These are phyloP conservation scores for Patiria pectinifera DNA, from an alignment of 53 echinoderm and acorn worm genomes.

Conservation along the genomic window DNA sequence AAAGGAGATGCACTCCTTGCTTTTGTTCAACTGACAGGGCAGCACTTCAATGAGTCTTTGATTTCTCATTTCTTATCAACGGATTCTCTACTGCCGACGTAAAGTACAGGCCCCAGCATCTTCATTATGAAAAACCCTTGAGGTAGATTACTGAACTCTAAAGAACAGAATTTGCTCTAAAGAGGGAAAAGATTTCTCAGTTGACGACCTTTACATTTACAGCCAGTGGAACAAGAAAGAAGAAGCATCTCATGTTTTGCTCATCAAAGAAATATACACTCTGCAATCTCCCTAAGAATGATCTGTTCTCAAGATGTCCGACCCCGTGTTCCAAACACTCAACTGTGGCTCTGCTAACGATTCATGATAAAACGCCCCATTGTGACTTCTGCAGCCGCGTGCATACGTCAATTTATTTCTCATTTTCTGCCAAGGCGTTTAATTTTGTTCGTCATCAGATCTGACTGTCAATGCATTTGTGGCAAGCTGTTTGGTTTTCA, in stretches of 20 bases:
- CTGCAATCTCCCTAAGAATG: background rate
- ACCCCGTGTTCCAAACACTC: background rate
- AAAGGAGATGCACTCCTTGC: background rate
- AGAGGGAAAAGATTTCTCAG: background rate
- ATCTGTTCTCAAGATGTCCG: constrained; percentile 14
- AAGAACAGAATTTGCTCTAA: background rate
- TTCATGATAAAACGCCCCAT: background rate
- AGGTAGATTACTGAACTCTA: background rate
- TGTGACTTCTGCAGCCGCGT: background rate
- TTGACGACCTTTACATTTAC: background rate
- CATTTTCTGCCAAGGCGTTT: background rate
- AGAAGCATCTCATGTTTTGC: background rate
- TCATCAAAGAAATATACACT: background rate
- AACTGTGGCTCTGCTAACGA: background rate
- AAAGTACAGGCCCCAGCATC: background rate
- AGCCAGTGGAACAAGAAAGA: background rate
- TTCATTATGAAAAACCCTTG: constrained; percentile 1
- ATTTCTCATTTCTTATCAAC: background rate
- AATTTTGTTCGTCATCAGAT: constrained; percentile 17
- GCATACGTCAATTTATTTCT: background rate
- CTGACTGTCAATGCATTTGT: background rate
- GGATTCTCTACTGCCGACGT: background rate
- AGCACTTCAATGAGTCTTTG: background rate
- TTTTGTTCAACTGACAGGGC: background rate
- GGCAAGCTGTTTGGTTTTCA: background rate